Conservation (phyloP, 2,888 invertebrate species). For the Eupithecia tripunctaria region DNA sequence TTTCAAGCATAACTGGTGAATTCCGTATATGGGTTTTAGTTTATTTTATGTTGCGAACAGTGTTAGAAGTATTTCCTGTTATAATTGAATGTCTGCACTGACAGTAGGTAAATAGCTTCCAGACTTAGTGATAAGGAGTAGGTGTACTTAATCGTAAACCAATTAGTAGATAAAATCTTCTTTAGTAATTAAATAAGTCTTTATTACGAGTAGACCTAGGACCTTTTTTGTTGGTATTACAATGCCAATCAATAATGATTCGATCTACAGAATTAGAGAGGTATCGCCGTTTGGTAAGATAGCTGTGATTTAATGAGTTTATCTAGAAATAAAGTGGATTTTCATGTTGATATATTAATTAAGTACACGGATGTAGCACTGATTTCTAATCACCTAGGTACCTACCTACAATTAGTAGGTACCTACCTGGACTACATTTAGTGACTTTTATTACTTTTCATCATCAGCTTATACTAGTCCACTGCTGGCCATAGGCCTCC, state of each 20-base stretch:
- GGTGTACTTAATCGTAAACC: background rate
- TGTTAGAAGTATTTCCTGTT: too few relatives aligned
- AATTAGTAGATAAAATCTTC: slow-evolving; percentile 4
- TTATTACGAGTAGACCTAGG: background rate
- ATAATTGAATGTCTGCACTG: background rate
- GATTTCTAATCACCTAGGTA: background rate
- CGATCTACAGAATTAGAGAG: background rate
- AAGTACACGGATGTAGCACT: background rate
- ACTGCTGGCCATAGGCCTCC: too few relatives aligned
- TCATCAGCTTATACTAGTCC: too few relatives aligned
- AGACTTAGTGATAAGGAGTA: too few relatives aligned
- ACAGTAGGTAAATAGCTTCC: background rate
- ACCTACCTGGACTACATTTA: background rate
- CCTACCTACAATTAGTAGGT: background rate
- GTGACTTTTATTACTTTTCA: too few relatives aligned
- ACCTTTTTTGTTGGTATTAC: background rate
- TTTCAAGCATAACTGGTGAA: too few relatives aligned
- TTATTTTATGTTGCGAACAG: too few relatives aligned
- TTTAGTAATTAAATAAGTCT: background rate
- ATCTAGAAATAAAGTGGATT: background rate
- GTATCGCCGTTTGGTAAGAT: background rate
- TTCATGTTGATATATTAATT: background rate
- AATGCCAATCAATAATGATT: background rate
- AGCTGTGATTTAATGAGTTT: background rate
- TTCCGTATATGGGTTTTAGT: too few relatives aligned